Evolutionary conservation across 2,888 invertebrate genomes (phyloP).

Genomic region (Macropis europaea): DNA sequence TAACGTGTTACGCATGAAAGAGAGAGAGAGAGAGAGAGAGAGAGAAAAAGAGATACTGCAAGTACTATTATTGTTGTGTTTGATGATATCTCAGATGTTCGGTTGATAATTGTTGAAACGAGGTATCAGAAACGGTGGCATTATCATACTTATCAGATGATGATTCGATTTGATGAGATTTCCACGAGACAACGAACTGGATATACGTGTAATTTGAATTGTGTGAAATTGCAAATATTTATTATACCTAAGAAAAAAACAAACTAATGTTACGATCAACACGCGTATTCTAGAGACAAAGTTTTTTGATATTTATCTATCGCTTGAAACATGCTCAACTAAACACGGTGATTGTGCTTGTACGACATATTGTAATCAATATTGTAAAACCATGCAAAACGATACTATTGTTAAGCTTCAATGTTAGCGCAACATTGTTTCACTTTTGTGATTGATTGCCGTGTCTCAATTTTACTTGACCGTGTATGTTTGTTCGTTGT

Average conservation of each 20-base stretch:
- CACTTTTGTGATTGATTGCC: conserved; percentile 1
- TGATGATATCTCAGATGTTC: conserved; percentile 28
- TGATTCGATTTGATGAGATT: conserved; percentile 25
- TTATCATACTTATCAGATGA: conserved; percentile 1
- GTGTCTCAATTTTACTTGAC: background rate
- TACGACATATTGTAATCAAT: conserved; percentile 32
- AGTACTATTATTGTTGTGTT: conserved; percentile 51
- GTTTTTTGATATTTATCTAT: conserved; percentile 58
- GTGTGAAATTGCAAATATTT: conserved; percentile 42
- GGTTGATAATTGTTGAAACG: conserved; percentile 42
- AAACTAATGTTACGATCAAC: conserved; percentile 34
- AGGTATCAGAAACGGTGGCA: conserved; percentile 12
- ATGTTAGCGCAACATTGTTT: conserved; percentile 15
- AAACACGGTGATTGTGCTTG: conserved; percentile 50
- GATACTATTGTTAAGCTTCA: conserved; percentile 10
- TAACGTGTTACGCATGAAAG: background rate
- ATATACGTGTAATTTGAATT: conserved; percentile 46
- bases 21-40: too few relatives aligned
- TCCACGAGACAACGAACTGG: conserved; percentile 58
- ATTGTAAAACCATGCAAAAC: conserved; percentile 11
- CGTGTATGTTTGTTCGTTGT: conserved; percentile 2
- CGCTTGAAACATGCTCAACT: conserved; percentile 62
- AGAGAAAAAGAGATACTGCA: conserved; percentile 6
- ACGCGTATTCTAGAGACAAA: conserved; percentile 18
- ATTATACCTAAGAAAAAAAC: conserved; percentile 35